Evolutionary conservation across 2,797 vertebrate species (phyloP).

Genomic region (Macrochelys suwanniensis): DNA sequence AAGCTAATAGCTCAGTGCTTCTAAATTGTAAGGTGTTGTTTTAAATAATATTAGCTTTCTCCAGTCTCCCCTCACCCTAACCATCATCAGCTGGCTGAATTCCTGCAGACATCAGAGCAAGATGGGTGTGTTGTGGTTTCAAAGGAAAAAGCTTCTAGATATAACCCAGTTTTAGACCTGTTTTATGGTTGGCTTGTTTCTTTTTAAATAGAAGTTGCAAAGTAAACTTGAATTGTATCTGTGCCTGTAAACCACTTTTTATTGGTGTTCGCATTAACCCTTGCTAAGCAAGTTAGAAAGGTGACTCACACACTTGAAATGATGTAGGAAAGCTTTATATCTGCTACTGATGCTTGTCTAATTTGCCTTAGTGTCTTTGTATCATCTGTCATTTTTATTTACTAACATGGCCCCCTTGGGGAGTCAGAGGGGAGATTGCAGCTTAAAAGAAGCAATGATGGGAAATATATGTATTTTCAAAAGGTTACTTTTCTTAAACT

Average conservation of each 20-base stretch:
- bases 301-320: constrained; percentile 51
- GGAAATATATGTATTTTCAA: constrained; percentile 32
- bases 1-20: neutral
- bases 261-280: constrained; percentile 59
- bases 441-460: neutral
- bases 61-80: neutral
- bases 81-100: neutral
- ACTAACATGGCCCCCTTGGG: neutral
- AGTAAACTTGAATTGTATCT: neutral
- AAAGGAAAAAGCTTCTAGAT: neutral
- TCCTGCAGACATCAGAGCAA: neutral
- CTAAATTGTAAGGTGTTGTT: neutral
- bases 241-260: constrained; percentile 21
- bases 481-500: constrained; percentile 15
- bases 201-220: constrained; percentile 38
- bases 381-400: neutral
- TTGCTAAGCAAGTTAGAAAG: constrained; percentile 53
- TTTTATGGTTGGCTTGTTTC: neutral
- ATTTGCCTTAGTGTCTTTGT: neutral
- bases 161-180: neutral
- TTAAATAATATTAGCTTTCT: neutral
- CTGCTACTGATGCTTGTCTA: neutral
- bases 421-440: constrained; percentile 6
- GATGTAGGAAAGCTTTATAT: constrained; percentile 35
- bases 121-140: neutral